Percentiles rank a stretch among this genome's conserved stretches.
Conservation (phyloP, 2,888 invertebrate genomes). For the Zelleria hepariella region DNA sequence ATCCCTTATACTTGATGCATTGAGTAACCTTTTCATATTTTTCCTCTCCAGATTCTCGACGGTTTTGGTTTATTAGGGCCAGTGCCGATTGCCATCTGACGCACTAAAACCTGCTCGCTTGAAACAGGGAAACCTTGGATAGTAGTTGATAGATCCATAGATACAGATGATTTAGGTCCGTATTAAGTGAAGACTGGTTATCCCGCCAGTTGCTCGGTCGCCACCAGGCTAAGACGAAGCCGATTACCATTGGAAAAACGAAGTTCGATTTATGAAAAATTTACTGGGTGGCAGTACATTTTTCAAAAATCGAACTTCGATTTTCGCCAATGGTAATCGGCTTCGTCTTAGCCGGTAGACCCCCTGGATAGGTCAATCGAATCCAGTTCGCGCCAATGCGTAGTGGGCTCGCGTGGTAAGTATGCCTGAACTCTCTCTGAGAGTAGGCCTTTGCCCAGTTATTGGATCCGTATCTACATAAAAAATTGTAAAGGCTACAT, state of each 20-base stretch:
- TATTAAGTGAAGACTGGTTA: slow-evolving; percentile 7
- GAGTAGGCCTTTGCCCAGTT: too few species aligned
- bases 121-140: not conserved
- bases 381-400: too few species aligned
- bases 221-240: not conserved
- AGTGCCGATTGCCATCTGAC: not conserved
- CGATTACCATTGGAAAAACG: too few species aligned
- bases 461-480: too few species aligned
- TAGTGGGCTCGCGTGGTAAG: too few species aligned
- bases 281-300: too few species aligned
- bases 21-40: not conserved
- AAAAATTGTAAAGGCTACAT: too few species aligned
- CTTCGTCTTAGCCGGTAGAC: too few species aligned
- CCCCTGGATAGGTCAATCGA: not conserved
- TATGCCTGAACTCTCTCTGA: too few species aligned
- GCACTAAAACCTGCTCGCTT: not conserved
- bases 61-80: not conserved
- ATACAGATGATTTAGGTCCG: not conserved
- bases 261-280: too few species aligned
- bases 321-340: too few species aligned
- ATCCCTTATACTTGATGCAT: not conserved
- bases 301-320: too few species aligned
- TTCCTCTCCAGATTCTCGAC: not conserved
- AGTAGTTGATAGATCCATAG: not conserved
- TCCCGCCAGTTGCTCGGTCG: slow-evolving; percentile 11